These are phyloP conservation scores for Agrenia bidenticulata DNA, from an alignment of 2,888 invertebrate species.

Conservation along the genomic window DNA sequence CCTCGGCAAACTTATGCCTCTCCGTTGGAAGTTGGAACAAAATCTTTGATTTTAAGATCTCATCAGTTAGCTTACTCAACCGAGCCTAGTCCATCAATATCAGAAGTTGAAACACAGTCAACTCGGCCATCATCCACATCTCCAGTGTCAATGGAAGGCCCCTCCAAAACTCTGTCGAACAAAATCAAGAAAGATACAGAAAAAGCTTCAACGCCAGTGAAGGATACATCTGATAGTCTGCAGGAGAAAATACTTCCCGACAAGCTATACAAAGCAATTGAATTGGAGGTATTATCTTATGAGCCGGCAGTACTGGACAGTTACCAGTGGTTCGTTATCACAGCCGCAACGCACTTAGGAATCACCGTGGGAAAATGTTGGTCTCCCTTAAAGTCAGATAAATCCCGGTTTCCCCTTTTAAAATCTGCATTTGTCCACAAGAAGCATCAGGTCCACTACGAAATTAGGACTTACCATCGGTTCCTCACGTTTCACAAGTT, in stretches of 20 bases:
- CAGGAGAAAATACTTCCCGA: constrained; percentile 62
- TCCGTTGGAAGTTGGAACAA: too few species aligned
- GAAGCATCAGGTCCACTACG: constrained; percentile 94
- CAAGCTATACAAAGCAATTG: constrained; percentile 77
- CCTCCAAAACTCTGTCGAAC: too few species aligned
- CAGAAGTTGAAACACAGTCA: too few species aligned
- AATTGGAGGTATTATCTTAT: constrained; percentile 82
- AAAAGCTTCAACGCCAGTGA: too few species aligned
- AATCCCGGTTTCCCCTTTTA: constrained; percentile 76
- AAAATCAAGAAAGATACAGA: too few species aligned
- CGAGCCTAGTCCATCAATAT: too few species aligned
- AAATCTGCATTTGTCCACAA: constrained; percentile 87
- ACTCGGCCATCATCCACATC: too few species aligned
- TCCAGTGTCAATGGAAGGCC: too few species aligned
- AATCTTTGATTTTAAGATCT: too few species aligned
- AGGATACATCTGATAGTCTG: too few species aligned
- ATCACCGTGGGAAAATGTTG: constrained; percentile 67
- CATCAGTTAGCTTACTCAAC: too few species aligned
- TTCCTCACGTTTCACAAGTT: constrained; percentile 78
- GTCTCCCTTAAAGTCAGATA: constrained; percentile 64
- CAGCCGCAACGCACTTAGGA: constrained; percentile 77
- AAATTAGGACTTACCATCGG: constrained; percentile 86
- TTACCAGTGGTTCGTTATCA: constrained; percentile 79
- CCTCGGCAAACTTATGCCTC: too few species aligned
- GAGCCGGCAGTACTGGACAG: constrained; percentile 85